Percentiles rank a stretch among this genome's conserved stretches.
These are phyloP conservation scores for Dermochelys coriacea DNA, from an alignment of 2,797 vertebrate species.

Conservation along the genomic window DNA sequence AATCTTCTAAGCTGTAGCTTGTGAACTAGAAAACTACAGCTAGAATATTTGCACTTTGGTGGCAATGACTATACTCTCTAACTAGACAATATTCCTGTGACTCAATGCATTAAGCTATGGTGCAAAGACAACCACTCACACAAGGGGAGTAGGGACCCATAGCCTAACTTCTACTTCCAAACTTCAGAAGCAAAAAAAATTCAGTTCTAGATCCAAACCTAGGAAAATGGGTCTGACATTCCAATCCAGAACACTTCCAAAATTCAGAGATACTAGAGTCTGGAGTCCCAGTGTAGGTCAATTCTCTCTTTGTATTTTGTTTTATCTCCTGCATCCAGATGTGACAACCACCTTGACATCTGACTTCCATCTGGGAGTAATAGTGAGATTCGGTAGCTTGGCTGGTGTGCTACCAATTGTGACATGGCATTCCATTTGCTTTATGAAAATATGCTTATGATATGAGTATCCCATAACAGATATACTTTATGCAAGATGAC, in stretches of 20 bases:
- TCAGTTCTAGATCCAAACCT: neutral
- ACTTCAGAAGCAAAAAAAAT: fast-evolving
- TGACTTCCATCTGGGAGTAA: neutral
- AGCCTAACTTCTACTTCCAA: neutral
- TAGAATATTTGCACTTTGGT: neutral
- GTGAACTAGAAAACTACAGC: neutral
- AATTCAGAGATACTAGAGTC: neutral
- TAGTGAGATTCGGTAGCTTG: neutral
- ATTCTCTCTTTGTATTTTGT: neutral
- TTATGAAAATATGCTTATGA: no score
- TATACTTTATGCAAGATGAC: no score
- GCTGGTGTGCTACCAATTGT: neutral
- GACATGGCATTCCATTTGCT: no score
- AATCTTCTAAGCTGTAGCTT: neutral
- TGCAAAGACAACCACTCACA: neutral
- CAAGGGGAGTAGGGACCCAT: neutral
- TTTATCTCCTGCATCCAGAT: neutral
- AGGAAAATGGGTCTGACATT: neutral
- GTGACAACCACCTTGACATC: neutral
- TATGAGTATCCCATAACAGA: no score
- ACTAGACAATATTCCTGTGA: neutral
- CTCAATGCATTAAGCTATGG: neutral
- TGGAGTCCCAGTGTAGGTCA: neutral
- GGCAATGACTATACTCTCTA: neutral
- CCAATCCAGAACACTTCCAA: neutral